Base-by-base conservation (phyloP, 2,797 vertebrate genomes). In the Sparidentex hasta region DNA sequence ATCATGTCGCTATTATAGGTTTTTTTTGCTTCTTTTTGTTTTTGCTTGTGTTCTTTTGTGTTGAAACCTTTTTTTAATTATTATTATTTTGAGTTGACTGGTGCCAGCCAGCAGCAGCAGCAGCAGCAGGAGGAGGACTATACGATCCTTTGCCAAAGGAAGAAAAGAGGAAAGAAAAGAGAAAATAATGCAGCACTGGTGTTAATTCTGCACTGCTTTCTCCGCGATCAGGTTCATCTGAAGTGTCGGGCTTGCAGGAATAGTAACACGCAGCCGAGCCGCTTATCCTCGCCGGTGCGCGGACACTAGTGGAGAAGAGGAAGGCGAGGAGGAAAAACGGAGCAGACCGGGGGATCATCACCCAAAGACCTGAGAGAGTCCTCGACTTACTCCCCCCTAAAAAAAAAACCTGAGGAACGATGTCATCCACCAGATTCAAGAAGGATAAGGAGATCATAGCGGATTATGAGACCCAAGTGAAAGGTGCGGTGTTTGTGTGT, bases 401-500 rank as follows among this genome's bases (percentile, higher is more conserved):
- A 38, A 38, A 33, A 29, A 38, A 64, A 86, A 83, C 81, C 88
- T 92, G 77, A 88, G 76, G 92, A 91, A 96, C 96, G 87, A 98
- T 98, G 97, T 97, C 97, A 94, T 97, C 97, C 80, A 95, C 96
- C 70, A 97, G 93, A 96, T 97, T 93, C 93, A 98, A 97, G 97
- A 99, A 99, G 92, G 98, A 99, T 92, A 99, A 99, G 95, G 98
- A 99, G 94, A 99, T 99, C 95, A 98, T 98, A 68, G 96, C 96
- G 8, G 98, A 99, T 80, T 99, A 98, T 91, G 98, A 99, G 94
- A 97, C 97, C 82, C 98, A 99, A 95, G 97, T 98, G 79, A 99
- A 99, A 98, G 98, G 98, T 98, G 89, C 91, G 96, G 84, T 82
- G 69, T 62, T 62, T 58, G 7, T 66, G 7, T 61, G 74, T 27